Percentiles rank a stretch among this genome's conserved stretches.
These are phyloP conservation scores for Orussus abietinus DNA, from an alignment of 1,140 invertebrate species.

Conservation along the genomic window DNA sequence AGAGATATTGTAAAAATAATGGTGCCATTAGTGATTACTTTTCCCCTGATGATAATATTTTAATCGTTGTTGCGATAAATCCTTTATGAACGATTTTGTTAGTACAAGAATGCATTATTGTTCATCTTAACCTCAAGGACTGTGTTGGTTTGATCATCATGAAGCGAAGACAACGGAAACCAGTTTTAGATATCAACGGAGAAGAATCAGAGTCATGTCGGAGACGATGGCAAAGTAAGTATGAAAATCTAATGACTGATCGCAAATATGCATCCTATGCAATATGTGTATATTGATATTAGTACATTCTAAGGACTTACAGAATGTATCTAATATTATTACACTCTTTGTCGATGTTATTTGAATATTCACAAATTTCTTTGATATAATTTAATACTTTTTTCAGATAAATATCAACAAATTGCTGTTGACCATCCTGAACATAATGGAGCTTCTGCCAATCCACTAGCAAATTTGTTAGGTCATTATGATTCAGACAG, in stretches of 20 bases:
- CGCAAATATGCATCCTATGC: constrained; percentile 9
- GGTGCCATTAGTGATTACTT: no score
- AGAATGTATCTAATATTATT: constrained; percentile 1
- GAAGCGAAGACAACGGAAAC: constrained; percentile 43
- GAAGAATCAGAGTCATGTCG: constrained; percentile 31
- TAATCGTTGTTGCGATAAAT: no score
- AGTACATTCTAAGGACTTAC: not conserved
- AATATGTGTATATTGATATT: not conserved
- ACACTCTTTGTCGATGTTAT: not conserved
- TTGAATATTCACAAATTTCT: constrained; percentile 2
- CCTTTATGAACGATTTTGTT: no score
- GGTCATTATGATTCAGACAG: constrained; percentile 52
- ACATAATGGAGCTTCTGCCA: constrained; percentile 35
- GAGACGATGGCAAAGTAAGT: constrained; percentile 35
- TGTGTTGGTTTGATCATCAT: no score
- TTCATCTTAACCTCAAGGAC: not conserved
- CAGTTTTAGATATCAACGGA: constrained; percentile 41
- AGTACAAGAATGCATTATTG: not conserved
- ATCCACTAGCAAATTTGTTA: constrained; percentile 46
- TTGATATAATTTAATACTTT: constrained; percentile 9
- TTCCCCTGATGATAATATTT: no score
- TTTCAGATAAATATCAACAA: constrained; percentile 41
- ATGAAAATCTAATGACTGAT: constrained; percentile 7
- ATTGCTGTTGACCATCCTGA: constrained; percentile 27
- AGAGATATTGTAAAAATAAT: no score